Percentiles rank a stretch among this genome's conserved stretches.
Evolutionary conservation across 2,113 vertebrate species (phyloP).

Genomic region (Psophia crepitans): DNA sequence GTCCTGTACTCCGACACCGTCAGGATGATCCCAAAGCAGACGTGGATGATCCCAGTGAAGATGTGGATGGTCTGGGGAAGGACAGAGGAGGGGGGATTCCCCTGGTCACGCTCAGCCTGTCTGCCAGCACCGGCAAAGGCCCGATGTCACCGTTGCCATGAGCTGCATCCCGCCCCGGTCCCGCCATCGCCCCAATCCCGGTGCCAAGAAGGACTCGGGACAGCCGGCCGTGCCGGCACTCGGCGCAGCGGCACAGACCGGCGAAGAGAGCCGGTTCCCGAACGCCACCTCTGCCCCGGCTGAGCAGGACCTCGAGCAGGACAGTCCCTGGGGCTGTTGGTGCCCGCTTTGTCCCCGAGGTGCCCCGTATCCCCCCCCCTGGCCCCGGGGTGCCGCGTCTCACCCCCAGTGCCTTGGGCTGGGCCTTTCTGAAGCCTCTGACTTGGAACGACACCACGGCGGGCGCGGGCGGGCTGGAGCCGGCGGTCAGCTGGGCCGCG

Average conservation of each 20-base stretch:
- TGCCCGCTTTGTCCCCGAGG: rapidly evolving
- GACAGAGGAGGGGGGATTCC: background rate
- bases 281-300: rapidly evolving
- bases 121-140: background rate
- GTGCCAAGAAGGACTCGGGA: rapidly evolving
- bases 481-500: background rate
- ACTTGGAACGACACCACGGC: background rate
- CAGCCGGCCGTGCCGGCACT: background rate
- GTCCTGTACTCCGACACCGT: rapidly evolving
- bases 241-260: rapidly evolving
- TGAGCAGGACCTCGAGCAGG: background rate
- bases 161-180: rapidly evolving
- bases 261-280: background rate
- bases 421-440: background rate
- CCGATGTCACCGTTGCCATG: rapidly evolving
- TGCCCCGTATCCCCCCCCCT: background rate
- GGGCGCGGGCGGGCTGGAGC: rapidly evolving
- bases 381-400: rapidly evolving
- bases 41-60: background rate
- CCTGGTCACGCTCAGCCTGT: background rate
- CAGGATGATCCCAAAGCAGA: constrained; percentile 40
- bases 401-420: constrained; percentile 57
- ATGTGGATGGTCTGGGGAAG: constrained; percentile 52
- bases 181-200: rapidly evolving
- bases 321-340: background rate